Evolutionary conservation across 2,113 vertebrate species (phyloP).

Genomic region (Plestiodon gilberti): DNA sequence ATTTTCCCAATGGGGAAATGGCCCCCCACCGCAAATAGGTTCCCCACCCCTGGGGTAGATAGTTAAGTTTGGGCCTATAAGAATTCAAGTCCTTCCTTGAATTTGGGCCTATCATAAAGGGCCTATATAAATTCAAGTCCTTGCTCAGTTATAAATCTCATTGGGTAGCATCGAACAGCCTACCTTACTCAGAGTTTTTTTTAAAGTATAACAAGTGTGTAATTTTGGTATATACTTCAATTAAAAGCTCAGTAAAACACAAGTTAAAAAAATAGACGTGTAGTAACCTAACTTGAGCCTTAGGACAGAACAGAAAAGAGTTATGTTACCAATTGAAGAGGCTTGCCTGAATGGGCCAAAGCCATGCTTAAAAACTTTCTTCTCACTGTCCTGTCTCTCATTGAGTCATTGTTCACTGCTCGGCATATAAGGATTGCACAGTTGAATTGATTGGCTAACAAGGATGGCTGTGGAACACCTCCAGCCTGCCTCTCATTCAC

Average conservation of each 20-base stretch:
- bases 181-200: not conserved
- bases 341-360: not conserved
- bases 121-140: not conserved
- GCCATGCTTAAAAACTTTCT: not conserved
- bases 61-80: no score
- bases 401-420: no score
- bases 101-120: not conserved
- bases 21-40: no score
- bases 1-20: no score
- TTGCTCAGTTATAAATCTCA: not conserved
- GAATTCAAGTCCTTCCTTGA: no score
- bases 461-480: not conserved
- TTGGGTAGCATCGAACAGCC: not conserved
- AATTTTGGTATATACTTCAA: no score
- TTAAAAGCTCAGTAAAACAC: no score
- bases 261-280: not conserved
- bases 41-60: no score
- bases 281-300: no score
- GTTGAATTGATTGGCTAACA: not conserved
- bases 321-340: not conserved
- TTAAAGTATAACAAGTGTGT: not conserved
- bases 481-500: not conserved
- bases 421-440: not conserved
- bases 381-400: not conserved
- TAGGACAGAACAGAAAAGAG: not conserved